Conservation (phyloP, 2,888 invertebrate genomes). For the Heliconius hortense region DNA sequence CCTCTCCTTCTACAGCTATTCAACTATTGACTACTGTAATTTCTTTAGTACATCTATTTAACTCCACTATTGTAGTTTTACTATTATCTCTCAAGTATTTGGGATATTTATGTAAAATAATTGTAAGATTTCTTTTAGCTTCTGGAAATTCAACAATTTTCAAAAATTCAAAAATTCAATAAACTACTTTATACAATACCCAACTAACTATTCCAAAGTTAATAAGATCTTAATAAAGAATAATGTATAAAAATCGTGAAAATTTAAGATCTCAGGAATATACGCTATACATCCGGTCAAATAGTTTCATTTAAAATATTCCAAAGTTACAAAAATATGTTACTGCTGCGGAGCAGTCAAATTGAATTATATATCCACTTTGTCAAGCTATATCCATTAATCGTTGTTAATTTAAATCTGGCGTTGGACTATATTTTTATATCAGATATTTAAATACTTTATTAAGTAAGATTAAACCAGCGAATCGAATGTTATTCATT, state of each 20-base stretch:
- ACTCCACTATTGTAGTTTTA: conserved; percentile 5
- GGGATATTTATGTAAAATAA: background rate
- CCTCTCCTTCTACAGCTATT: conserved; percentile 42
- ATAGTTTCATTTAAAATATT: background rate
- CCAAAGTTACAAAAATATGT: background rate
- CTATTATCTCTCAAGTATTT: background rate
- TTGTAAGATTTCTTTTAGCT: background rate
- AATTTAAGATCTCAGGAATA: no score
- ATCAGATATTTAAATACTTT: no score
- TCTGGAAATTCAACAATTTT: background rate
- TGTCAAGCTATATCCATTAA: background rate
- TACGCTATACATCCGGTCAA: no score
- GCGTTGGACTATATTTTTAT: background rate
- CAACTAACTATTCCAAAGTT: no score
- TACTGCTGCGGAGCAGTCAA: background rate
- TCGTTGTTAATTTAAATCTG: conserved; percentile 2
- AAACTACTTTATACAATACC: no score
- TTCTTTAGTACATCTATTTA: background rate
- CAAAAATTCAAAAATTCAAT: no score
- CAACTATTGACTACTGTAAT: background rate
- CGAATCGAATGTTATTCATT: no score
- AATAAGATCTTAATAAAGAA: background rate
- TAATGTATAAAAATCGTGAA: background rate
- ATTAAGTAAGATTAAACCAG: no score
- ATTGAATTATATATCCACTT: background rate